Conservation (phyloP, 2,797 vertebrate genomes). For the Acomys russatus region DNA sequence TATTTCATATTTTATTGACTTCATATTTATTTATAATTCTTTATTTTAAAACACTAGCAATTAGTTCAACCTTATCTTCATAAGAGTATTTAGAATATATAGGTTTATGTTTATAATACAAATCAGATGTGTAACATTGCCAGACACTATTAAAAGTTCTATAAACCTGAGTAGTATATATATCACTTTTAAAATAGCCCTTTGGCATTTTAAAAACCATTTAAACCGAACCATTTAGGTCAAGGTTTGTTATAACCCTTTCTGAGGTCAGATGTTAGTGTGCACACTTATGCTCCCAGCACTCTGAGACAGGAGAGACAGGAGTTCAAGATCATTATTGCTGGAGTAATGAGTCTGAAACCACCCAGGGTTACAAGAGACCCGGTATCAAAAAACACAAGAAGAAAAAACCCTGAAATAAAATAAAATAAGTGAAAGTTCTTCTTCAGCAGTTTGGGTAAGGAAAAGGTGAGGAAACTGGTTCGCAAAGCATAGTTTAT, state of each 20-base stretch:
- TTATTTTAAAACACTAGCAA: not conserved
- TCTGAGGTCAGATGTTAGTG: not conserved
- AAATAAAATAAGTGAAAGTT: not conserved
- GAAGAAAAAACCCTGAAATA: not conserved
- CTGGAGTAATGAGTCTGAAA: not conserved
- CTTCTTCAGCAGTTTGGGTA: not conserved
- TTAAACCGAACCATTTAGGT: not conserved
- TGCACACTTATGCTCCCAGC: not conserved
- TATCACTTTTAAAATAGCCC: not conserved
- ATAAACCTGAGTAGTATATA: not conserved
- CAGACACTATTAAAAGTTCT: not conserved
- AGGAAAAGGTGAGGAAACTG: not conserved
- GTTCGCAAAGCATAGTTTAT: not conserved
- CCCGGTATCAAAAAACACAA: not conserved
- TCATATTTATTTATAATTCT: not conserved
- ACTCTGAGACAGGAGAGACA: not conserved
- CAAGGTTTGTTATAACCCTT: not conserved
- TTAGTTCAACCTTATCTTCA: not conserved
- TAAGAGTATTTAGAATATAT: not conserved
- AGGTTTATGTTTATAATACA: not conserved
- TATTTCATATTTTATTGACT: not conserved
- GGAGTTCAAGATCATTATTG: not conserved
- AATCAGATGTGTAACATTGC: not conserved
- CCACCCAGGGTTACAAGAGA: not conserved
- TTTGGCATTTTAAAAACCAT: not conserved